Conservation (phyloP, 2,888 invertebrate genomes). For the Cephalotes varians region DNA sequence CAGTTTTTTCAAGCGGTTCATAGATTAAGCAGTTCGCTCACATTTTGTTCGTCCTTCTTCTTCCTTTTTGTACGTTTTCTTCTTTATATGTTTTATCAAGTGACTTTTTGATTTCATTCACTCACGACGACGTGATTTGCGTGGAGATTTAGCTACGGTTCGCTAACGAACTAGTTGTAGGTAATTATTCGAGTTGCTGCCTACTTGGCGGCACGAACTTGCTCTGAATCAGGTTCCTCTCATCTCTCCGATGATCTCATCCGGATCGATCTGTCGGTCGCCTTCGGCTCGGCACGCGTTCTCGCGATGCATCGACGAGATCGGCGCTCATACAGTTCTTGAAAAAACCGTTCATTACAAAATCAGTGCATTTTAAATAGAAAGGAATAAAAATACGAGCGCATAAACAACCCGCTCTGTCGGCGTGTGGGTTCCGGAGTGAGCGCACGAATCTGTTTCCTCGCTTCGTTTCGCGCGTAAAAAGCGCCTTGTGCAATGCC, state of each 20-base stretch:
- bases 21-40: neutral
- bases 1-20: neutral
- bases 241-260: slow-evolving; percentile 34
- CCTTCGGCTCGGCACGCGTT: slow-evolving; percentile 42
- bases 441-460: slow-evolving; percentile 67
- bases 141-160: slow-evolving; percentile 19
- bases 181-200: slow-evolving; percentile 45
- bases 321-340: slow-evolving; percentile 3
- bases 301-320: neutral
- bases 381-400: neutral
- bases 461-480: slow-evolving; percentile 57
- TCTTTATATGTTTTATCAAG: neutral
- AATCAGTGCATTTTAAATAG: slow-evolving; percentile 3
- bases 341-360: neutral
- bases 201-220: slow-evolving; percentile 42
- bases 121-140: slow-evolving; percentile 16
- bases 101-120: slow-evolving; percentile 22
- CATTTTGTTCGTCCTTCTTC: neutral
- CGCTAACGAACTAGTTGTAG: slow-evolving; percentile 46
- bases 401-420: slow-evolving; percentile 40
- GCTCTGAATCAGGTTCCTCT: slow-evolving; percentile 44
- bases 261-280: slow-evolving; percentile 34
- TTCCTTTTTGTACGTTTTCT: neutral
- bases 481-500: slow-evolving; percentile 59
- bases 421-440: slow-evolving; percentile 58